Conservation (phyloP, 2,113 vertebrate genomes). For the Dasyprocta punctata region DNA sequence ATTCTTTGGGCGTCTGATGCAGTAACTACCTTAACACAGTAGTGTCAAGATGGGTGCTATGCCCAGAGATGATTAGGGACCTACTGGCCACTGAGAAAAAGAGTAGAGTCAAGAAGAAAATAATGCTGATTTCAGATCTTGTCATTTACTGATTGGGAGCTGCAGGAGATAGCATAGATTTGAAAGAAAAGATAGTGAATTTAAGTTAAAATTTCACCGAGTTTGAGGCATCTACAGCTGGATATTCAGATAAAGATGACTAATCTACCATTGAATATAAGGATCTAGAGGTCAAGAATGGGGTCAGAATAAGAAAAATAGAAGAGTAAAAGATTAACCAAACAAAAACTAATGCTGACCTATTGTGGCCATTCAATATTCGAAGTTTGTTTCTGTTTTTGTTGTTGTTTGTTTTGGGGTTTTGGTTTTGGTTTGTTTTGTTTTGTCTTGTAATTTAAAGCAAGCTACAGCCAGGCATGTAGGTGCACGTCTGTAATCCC, state of each 20-base stretch:
- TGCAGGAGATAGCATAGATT: not conserved
- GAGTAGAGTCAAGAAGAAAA: not conserved
- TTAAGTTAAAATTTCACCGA: not conserved
- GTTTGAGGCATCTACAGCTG: not conserved
- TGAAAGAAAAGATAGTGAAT: conserved; percentile 10
- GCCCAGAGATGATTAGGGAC: not conserved
- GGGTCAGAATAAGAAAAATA: not conserved
- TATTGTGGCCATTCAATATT: not conserved
- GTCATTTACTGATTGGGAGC: not conserved
- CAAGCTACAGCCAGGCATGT: not conserved
- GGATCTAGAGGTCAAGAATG: not conserved
- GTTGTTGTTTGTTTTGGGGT: not conserved
- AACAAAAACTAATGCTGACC: not conserved
- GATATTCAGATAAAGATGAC: not conserved
- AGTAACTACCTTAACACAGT: not conserved
- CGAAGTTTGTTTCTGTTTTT: not conserved
- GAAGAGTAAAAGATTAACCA: not conserved
- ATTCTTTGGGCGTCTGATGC: not conserved
- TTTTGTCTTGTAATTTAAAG: not conserved
- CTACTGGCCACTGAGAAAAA: not conserved
- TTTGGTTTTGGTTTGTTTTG: not conserved
- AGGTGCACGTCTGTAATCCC: not conserved
- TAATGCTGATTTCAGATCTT: not conserved
- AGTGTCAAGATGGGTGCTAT: not conserved
- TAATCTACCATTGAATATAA: not conserved